A percentile compares a stretch with the other conserved stretches of the same genome.
Evolutionary conservation across 2,888 invertebrate genomes (phyloP).

Genomic region (Mythimna impura): DNA sequence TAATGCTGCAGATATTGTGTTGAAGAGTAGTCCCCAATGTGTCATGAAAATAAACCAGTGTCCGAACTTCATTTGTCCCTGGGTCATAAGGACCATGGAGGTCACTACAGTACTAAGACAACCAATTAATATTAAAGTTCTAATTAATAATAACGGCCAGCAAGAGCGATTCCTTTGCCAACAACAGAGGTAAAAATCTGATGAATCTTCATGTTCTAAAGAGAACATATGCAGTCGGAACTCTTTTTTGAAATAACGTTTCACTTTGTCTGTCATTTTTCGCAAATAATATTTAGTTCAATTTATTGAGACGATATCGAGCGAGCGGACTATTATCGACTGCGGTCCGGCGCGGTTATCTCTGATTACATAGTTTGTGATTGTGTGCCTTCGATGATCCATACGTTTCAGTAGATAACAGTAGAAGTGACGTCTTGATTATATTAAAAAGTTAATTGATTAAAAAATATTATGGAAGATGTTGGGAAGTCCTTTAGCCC

Average conservation of each 20-base stretch:
- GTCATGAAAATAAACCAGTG: conserved; percentile 84
- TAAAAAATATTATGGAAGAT: not conserved
- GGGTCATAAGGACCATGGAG: conserved; percentile 71
- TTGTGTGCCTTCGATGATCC: conserved; percentile 62
- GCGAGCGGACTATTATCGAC: conserved; percentile 56
- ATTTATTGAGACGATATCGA: conserved; percentile 33
- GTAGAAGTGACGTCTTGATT: conserved; percentile 58
- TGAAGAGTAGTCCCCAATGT: conserved; percentile 83
- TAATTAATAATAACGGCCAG: conserved; percentile 75
- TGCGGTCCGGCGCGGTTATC: conserved; percentile 63
- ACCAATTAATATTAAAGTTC: conserved; percentile 75
- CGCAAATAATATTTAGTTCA: conserved; percentile 18
- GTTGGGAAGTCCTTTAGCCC: not conserved
- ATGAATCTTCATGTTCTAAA: conserved; percentile 74
- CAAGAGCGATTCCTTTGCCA: conserved; percentile 77
- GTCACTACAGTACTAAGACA: conserved; percentile 75
- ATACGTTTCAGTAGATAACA: conserved; percentile 65
- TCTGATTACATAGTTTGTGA: conserved; percentile 59
- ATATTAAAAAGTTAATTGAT: conserved; percentile 35
- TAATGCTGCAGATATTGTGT: conserved; percentile 74
- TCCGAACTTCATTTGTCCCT: conserved; percentile 35
- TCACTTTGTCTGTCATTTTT: conserved; percentile 75
- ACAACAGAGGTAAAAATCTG: conserved; percentile 79
- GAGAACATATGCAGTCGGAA: conserved; percentile 71
- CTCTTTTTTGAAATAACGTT: conserved; percentile 78